Percentiles rank a stretch among this genome's conserved stretches.
phyloP scores from a whole-genome alignment of 2,888 invertebrate genomes.

The Apomyelois bistriatella region DNA sequence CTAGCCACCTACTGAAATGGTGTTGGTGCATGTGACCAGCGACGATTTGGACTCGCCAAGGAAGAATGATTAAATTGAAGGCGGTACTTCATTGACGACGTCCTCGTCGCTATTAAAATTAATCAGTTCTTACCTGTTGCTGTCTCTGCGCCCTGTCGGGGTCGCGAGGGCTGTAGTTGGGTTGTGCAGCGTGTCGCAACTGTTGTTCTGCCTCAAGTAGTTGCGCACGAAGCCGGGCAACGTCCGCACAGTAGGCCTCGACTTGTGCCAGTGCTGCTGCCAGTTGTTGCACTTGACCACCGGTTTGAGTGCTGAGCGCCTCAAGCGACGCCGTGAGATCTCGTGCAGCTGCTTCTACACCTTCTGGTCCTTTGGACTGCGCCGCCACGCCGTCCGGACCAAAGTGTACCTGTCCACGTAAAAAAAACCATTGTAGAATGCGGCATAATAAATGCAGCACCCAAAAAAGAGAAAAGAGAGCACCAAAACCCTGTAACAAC shows the following conservation, averaged over 20 bases:
- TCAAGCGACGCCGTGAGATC: slow-evolving; percentile 86
- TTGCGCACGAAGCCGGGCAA: slow-evolving; percentile 90
- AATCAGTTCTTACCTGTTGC: slow-evolving; percentile 88
- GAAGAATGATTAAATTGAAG: not conserved
- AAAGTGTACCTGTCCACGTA: slow-evolving; percentile 87
- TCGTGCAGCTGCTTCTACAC: slow-evolving; percentile 85
- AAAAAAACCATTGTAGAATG: not conserved
- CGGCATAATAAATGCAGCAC: not conserved
- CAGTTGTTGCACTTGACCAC: slow-evolving; percentile 83
- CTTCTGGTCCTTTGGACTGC: slow-evolving; percentile 83
- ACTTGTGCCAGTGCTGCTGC: slow-evolving; percentile 90
- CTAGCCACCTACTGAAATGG: slow-evolving; percentile 53
- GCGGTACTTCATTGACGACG: not conserved
- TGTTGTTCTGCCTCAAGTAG: slow-evolving; percentile 93
- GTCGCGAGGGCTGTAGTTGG: slow-evolving; percentile 90
- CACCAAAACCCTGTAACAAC: slow-evolving; percentile 1
- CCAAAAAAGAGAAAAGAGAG: not conserved
- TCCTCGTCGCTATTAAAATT: slow-evolving; percentile 16
- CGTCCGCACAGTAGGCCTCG: slow-evolving; percentile 92
- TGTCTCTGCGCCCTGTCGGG: slow-evolving; percentile 89
- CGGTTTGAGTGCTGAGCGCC: slow-evolving; percentile 80
- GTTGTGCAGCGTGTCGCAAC: slow-evolving; percentile 89
- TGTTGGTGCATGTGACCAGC: slow-evolving; percentile 32
- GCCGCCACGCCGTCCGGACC: slow-evolving; percentile 91
- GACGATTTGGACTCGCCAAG: slow-evolving; percentile 13